Evolutionary conservation across 2,888 invertebrate genomes (phyloP), one percentile per base, ranked within the genome.

Genomic region (Tetropium fuscum): DNA sequence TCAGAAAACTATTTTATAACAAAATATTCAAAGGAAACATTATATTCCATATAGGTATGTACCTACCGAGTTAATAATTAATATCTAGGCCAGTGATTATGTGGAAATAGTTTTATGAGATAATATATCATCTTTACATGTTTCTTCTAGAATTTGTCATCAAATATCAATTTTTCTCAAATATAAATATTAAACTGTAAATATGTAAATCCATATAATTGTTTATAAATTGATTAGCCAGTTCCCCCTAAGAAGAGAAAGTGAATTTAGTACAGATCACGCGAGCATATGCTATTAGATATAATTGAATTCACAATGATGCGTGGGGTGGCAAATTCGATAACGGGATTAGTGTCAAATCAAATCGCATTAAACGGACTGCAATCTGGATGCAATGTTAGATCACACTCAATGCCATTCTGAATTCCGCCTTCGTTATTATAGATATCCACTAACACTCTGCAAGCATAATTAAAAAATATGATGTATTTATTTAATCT

Each of bases 261-360:
- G 43, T 72, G 74, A 72, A 74, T 76, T 74, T 49, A 49, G 38
- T 13, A 36, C 36, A 48, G 49, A 49, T 49, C 49, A 49, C 49
- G 73, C 71, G 71, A 77, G 78, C 82, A 82, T 82, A 82, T 82
- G 82, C 81, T 81, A 81, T 81, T 81, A 81, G 81, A 81, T 81
- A 81, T 81, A 81, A 82, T 82, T 82, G 80, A 81, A 81, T 81
- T 78, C 76, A 71, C 74, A 74, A 77, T 78, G 78, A 78, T 78
- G 80, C 78, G 81, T 80, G 75, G 82, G 82, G 81, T 82, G 82
- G 81, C 80, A 77, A 75, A 80, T 78, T 80, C 81, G 82, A 82
- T 82, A 82, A 82, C 79, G 78, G 81, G 82, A 82, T 82, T 82
- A 82, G 80, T 81, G 82, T 82, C 82, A 82, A 82, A 82, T 82